Evolutionary conservation across 2,113 vertebrate species (phyloP), one percentile per base, ranked within the genome.

Genomic region (Platysteira castanea): DNA sequence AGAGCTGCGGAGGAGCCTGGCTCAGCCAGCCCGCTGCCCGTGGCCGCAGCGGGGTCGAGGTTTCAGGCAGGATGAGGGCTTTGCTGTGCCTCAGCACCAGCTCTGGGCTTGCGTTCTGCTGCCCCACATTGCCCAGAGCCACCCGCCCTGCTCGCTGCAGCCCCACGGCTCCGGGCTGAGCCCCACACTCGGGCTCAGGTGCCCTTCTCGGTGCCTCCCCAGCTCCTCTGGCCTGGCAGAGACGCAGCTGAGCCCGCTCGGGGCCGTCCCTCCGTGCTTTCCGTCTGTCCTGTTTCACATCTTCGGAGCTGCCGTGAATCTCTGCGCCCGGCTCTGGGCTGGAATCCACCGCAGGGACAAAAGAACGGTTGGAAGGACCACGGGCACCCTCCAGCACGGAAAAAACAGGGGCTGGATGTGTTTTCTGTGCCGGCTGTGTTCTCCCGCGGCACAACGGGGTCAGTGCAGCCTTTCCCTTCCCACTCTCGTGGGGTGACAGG

Each of bases 261-360:
- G 79, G 20, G 56, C 67, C 1, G 0, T 16, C 68, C 49, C 59
- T 15, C 5, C 49, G 21, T 13, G 50, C 22, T 41, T 37, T 26
- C 50, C 7, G 0, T 8, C 9, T 1, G 1, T 49, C 11, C n/a
- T 3, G 4, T 61, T 28, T 3, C 1, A 6, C 23, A 7, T 8
- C 42, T 7, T 6, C 17, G 41, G 30, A 31, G 31, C 20, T 11
- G 78, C 78, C 0, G 1, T 16, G 23, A 4, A 3, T 23, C 37
- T 35, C 59, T 21, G 2, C 30, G 0, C 24, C 33, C 4, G 6
- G 15, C 8, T 17, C 68, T 26, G 82, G 24, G n/a, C 64, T n/a
- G n/a, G n/a, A n/a, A n/a, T n/a, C n/a, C n/a, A n/a, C n/a, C n/a
- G n/a, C n/a, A n/a, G n/a, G n/a, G n/a, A n/a, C n/a, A n/a, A n/a